Evolutionary conservation across 2,888 invertebrate species (phyloP), one percentile per base, ranked within the genome.

Genomic region (Calephelis perditalis): DNA sequence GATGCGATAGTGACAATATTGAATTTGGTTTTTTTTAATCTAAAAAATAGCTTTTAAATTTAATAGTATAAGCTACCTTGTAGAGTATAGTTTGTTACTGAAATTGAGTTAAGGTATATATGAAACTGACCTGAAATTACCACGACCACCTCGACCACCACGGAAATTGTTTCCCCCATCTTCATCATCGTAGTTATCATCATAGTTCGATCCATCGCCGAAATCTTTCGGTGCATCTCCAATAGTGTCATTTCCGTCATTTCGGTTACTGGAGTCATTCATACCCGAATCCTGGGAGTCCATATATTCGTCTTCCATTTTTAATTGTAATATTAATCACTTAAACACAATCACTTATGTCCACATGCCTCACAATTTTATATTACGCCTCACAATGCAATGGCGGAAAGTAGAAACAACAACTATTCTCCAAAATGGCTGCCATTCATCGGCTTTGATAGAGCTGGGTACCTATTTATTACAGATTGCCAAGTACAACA

Each of bases 261-360:
- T 69, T 11, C 75, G 74, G 68, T 69, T 77, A n/a, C 69, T 65
- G 49, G 67, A 71, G 59, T 86, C 86, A 64, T 67, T 76, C 67
- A 78, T 73, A 61, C 68, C 68, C 45, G 76, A 68, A 70, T 87
- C 87, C 69, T 84, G 86, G 58, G 79, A 65, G 64, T 87, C 87
- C 76, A 84, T 82, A 70, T 85, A 88, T 68, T 86, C 86, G 56
- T 87, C 87, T 67, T 86, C 88, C 88, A 88, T 88, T 67, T 66
- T 77, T 70, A 37, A 11, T 26, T 26, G 4, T 37, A 68, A 60
- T 66, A 59, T 67, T 67, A 68, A 71, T 67, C 67, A 71, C 71
- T 70, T 67, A 61, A 67, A 62, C 66, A 75, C 72, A 69, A 73
- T 70, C 72, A 75, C 71, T 73, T 78, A 80, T 72, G 77, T 83